Base-by-base conservation (phyloP, 2,113 vertebrate species). In the Casuarius casuarius region DNA sequence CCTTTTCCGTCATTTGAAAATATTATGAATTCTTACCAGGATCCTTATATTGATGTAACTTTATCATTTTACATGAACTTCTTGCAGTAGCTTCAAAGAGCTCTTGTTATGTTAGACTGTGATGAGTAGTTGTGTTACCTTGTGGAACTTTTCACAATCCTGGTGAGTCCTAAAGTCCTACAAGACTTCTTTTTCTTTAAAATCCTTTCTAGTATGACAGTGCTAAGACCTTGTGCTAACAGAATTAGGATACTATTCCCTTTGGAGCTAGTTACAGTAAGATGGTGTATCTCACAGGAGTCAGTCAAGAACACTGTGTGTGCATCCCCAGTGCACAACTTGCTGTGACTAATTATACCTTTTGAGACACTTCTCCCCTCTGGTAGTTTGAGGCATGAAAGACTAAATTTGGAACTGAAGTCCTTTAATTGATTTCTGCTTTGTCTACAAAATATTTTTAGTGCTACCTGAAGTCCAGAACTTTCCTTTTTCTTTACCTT, bases 281-380 rank as follows among this genome's bases (percentile, higher is more conserved):
- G 74, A 28, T 52, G 46, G 3, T 52, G 7, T 84, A 22, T 44
- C 28, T 63, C 21, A 1, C 20, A 79, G 66, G 66, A 70, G 11
- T 72, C 66, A 46, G 4, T 89, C 80, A 83, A 5, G 10, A 87
- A 25, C 33, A 72, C 38, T 25, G 26, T 68, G 1, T 66, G 17
- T 63, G 19, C 28, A 54, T 96, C 81, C 95, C 72, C 33, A 71
- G n/a, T 90, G 91, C 42, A 78, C 73, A 93, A 20, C 85, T 95
- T 92, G 22, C 48, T 94, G 67, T 84, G 66, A 67, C 66, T 89
- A 84, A 65, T 87, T 65, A 38, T 66, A 49, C 56, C 84, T 94
- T 72, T 73, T 70, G 66, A 33, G 20, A 8, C 40, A 65, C 38
- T 84, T 89, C 19, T 78, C 28, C 25, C 14, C 38, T 72, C 18